A percentile compares a stretch with the other conserved stretches of the same genome.
Evolutionary conservation across 1,140 invertebrate species (phyloP).

Genomic region (Trichomalopsis sarcophagae): DNA sequence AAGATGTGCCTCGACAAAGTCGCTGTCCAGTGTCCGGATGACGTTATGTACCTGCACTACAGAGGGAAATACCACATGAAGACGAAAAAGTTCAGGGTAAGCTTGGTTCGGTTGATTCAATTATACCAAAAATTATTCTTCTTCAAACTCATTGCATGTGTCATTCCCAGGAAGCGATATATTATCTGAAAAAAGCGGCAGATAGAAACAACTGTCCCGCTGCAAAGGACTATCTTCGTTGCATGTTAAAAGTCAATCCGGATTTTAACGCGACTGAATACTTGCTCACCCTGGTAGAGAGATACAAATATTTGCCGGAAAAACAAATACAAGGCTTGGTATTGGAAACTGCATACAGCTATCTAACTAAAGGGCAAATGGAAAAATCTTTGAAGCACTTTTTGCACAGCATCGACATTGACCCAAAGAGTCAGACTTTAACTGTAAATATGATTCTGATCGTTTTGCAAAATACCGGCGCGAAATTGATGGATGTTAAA

Average conservation of each 20-base stretch:
- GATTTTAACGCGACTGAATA: not conserved
- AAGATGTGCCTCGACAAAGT: slow-evolving; percentile 17
- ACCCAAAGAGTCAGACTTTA: not conserved
- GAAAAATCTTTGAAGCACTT: slow-evolving; percentile 22
- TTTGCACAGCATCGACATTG: not conserved
- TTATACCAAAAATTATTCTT: not conserved
- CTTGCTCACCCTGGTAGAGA: not conserved
- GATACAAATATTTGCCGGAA: not conserved
- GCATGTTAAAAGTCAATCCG: not conserved
- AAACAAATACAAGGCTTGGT: not conserved
- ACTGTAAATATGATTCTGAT: not conserved
- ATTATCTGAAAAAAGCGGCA: slow-evolving; percentile 9
- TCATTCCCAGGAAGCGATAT: slow-evolving; percentile 15
- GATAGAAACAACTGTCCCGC: not conserved
- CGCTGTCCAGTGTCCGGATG: not conserved
- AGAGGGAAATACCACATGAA: slow-evolving; percentile 18
- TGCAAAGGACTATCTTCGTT: not conserved
- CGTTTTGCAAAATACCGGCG: not conserved
- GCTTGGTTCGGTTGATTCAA: not conserved
- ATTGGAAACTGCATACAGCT: not conserved
- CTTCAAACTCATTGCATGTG: not conserved
- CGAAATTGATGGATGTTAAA: not conserved
- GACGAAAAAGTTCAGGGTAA: slow-evolving; percentile 12
- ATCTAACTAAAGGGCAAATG: not conserved
- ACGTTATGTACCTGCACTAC: slow-evolving; percentile 23